Evolutionary conservation across 1,140 invertebrate species (phyloP).

Genomic region (Drusus annulatus): DNA sequence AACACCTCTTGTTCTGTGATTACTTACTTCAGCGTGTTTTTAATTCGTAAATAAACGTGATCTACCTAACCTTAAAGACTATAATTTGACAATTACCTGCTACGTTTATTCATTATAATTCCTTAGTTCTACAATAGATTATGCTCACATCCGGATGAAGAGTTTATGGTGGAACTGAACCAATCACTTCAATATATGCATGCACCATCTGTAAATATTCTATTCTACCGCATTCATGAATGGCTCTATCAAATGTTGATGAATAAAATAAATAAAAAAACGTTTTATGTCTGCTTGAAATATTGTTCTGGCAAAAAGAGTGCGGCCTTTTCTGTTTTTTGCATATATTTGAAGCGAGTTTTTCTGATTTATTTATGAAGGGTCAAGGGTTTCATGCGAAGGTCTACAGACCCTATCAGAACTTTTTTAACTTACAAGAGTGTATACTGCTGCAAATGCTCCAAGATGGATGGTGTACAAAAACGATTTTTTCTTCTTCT

Average conservation of each 20-base stretch:
- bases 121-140: no score
- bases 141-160: no score
- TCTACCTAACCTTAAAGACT: no score
- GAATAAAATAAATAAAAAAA: neutral
- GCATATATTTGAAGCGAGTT: conserved; percentile 30
- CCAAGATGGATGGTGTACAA: no score
- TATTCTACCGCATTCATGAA: neutral
- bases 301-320: conserved; percentile 20
- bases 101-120: no score
- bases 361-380: conserved; percentile 49
- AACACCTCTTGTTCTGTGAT: no score
- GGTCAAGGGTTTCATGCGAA: conserved; percentile 48
- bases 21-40: no score
- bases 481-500: no score
- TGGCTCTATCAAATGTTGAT: neutral
- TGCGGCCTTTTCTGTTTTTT: neutral
- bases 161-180: neutral
- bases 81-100: no score
- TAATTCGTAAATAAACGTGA: no score
- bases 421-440: conserved; percentile 2
- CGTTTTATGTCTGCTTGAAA: neutral
- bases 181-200: neutral
- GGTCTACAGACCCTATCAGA: conserved; percentile 36
- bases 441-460: no score
- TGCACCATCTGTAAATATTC: no score